Evolutionary conservation across 1,140 invertebrate genomes (phyloP).

Genomic region (Odontomachus brunneus): DNA sequence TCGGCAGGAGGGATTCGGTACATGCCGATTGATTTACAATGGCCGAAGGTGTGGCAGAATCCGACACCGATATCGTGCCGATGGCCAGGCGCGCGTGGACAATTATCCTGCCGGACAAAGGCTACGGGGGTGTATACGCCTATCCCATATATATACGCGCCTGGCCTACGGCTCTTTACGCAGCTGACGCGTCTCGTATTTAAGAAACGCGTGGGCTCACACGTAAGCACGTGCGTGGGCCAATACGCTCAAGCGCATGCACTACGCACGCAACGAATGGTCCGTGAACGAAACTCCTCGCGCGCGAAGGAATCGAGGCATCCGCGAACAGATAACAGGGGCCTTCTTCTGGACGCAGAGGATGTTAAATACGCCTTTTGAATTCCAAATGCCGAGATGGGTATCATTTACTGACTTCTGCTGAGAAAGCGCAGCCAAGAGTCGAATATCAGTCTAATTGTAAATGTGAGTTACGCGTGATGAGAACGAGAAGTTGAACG

Average conservation of each 20-base stretch:
- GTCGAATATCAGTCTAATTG: too few species aligned
- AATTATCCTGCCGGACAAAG: constrained; percentile 78
- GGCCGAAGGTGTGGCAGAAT: constrained; percentile 76
- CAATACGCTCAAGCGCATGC: constrained; percentile 63
- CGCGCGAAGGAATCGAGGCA: neutral
- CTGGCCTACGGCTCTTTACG: constrained; percentile 75
- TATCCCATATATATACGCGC: constrained; percentile 37
- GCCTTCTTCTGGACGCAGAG: too few species aligned
- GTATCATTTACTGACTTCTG: too few species aligned
- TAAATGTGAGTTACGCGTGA: too few species aligned
- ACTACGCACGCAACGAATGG: constrained; percentile 51
- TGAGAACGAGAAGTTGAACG: too few species aligned
- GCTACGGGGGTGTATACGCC: constrained; percentile 72
- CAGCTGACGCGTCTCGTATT: constrained; percentile 77
- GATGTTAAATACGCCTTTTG: too few species aligned
- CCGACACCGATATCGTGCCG: constrained; percentile 78
- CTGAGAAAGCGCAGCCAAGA: too few species aligned
- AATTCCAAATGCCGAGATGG: too few species aligned
- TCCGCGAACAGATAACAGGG: too few species aligned
- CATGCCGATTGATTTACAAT: constrained; percentile 78
- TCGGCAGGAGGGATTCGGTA: constrained; percentile 11
- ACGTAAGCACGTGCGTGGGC: constrained; percentile 71
- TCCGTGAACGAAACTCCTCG: constrained; percentile 40
- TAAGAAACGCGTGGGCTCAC: constrained; percentile 73
- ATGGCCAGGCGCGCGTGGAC: constrained; percentile 70